A percentile compares a stretch with the other conserved stretches of the same genome.
These are phyloP conservation scores for Chloebia gouldiae DNA, from an alignment of 2,113 vertebrate genomes.

Conservation along the genomic window DNA sequence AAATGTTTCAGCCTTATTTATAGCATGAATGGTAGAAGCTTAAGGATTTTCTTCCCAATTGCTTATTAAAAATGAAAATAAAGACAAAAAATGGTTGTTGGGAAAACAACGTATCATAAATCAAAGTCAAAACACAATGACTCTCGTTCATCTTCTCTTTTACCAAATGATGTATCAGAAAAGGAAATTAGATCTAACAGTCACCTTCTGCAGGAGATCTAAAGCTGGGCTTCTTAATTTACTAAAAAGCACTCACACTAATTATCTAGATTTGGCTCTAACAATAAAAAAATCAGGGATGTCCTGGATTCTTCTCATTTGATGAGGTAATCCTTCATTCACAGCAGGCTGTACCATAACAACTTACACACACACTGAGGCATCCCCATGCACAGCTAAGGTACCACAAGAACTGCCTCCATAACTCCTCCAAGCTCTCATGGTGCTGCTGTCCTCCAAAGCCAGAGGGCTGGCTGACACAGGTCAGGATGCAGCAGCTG, in stretches of 20 bases:
- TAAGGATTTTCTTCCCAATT: not conserved
- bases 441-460: not conserved
- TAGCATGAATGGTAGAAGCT: not conserved
- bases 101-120: not conserved
- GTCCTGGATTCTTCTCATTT: not conserved
- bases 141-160: not conserved
- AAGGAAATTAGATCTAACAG: not conserved
- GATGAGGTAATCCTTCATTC: not conserved
- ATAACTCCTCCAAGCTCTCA: not conserved
- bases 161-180: not conserved
- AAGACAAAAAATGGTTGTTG: not conserved
- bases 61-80: conserved; percentile 7
- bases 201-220: not conserved
- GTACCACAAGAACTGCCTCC: not conserved
- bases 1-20: not conserved
- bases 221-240: not conserved
- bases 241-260: conserved; percentile 5
- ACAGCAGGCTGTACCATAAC: not conserved
- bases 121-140: not conserved
- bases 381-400: not conserved
- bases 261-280: not conserved
- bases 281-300: not conserved
- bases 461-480: not conserved
- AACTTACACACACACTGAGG: not conserved
- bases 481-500: not conserved